phyloP scores from a whole-genome alignment of 2,797 vertebrate species.

The Melanogrammus aeglefinus region DNA sequence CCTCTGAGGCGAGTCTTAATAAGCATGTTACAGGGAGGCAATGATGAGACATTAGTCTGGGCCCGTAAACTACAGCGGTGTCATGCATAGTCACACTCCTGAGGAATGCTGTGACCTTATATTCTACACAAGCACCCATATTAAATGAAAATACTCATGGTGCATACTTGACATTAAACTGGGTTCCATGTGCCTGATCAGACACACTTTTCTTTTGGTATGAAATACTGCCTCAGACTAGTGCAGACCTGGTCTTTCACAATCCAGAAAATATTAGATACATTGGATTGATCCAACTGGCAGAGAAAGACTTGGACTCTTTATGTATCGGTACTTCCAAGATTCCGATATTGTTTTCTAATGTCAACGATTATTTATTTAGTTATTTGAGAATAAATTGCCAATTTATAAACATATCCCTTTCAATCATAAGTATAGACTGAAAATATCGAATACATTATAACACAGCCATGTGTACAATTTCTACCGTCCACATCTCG shows the following conservation, averaged over 20 bases:
- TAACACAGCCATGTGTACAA: background rate
- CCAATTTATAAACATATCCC: background rate
- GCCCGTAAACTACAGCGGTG: constrained; percentile 51
- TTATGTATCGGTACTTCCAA: background rate
- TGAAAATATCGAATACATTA: background rate
- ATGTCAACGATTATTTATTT: background rate
- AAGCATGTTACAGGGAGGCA: constrained; percentile 65
- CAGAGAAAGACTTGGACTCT: background rate
- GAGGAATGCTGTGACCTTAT: constrained; percentile 37
- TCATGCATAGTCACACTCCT: constrained; percentile 45
- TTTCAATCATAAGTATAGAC: background rate
- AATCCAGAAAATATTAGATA: background rate
- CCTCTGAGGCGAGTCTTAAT: constrained; percentile 64
- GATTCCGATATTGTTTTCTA: background rate
- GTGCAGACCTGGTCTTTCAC: background rate
- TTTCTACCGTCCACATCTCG: background rate
- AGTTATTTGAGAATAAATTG: background rate
- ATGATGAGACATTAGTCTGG: constrained; percentile 53
- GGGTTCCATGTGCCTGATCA: background rate
- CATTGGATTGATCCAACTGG: background rate
- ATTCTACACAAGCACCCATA: constrained; percentile 32
- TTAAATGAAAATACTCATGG: constrained; percentile 25
- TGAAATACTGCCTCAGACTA: background rate
- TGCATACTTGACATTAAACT: background rate
- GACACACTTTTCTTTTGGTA: background rate